Evolutionary conservation across 2,797 vertebrate genomes (phyloP).

Genomic region (Peromyscus attwateri): DNA sequence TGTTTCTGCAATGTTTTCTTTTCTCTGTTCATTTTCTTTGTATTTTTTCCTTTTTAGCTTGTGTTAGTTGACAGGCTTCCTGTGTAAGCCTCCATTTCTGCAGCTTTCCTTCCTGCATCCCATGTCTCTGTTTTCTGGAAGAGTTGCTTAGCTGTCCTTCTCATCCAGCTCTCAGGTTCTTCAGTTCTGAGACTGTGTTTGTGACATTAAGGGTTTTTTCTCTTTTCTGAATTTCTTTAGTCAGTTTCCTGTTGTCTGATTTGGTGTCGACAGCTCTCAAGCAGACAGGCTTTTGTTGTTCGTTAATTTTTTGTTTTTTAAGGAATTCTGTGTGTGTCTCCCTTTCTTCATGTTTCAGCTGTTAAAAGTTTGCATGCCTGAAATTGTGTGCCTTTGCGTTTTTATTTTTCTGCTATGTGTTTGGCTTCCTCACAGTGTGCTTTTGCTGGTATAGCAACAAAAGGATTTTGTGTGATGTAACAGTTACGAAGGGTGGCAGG

Average conservation of each 20-base stretch:
- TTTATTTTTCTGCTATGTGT: not conserved
- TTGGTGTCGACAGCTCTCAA: not conserved
- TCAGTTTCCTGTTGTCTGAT: not conserved
- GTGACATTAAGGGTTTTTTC: slow-evolving; percentile 26
- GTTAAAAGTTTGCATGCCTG: not conserved
- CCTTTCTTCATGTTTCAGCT: not conserved
- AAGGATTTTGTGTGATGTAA: not conserved
- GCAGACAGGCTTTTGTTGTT: not conserved
- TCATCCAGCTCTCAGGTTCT: not conserved
- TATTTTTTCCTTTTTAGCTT: not conserved
- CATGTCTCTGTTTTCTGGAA: slow-evolving; percentile 10
- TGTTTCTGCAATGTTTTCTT: slow-evolving; percentile 27
- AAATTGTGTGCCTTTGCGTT: not conserved
- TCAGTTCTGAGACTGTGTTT: slow-evolving; percentile 14
- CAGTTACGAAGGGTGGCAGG: not conserved
- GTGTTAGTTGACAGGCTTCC: not conserved
- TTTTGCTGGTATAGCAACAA: not conserved
- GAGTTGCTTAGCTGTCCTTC: slow-evolving; percentile 22
- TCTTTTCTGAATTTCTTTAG: slow-evolving; percentile 37
- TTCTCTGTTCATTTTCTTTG: not conserved
- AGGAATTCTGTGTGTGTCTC: not conserved
- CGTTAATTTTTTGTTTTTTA: not conserved
- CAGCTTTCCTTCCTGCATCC: not conserved
- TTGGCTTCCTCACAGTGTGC: not conserved
- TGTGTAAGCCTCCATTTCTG: slow-evolving; percentile 25